Evolutionary conservation across 2,888 invertebrate species (phyloP), one percentile per base, ranked within the genome.

Genomic region (Colletes collaris): DNA sequence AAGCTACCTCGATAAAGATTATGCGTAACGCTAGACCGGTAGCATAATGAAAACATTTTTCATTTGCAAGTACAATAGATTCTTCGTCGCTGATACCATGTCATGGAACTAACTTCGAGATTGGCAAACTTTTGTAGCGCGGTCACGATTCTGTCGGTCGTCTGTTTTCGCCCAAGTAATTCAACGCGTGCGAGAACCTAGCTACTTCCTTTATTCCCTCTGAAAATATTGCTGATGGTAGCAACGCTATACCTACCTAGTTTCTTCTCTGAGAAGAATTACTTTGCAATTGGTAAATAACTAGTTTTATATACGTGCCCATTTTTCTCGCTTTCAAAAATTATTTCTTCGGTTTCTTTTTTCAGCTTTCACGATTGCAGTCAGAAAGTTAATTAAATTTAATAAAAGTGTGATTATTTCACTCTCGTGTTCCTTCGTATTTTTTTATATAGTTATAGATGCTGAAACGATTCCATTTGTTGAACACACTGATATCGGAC

Each of bases 11-110:
- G 37, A 67, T 60, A 19, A 69, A 40, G n/a, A 44, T 71, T 69
- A 71, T 63, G 70, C 79, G 46, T 46, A 35, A 55, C 11, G 35
- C 3, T 5, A 16, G 46, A 10, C n/a, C 10, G 13, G 40, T 10
- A 71, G 46, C 37, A 10, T 19, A 40, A 27, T 8, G 53, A 65
- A 37, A 52, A 72, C 35, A 72, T 60, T 70, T 70, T 84, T 77
- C 63, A 84, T 83, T 84, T 81, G 58, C 69, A 72, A 77, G 69
- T 80, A 62, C 53, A 81, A 77, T 72, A n/a, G 55, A 58, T 64
- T 27, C 19, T 35, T 10, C 46, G n/a, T 19, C 27, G 44, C 16
- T 71, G 66, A 27, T 40, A 44, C 63, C 44, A 52, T 44, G 71
- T 49, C 55, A 55, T 19, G 19, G 8, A 77, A 81, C 60, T 81